Evolutionary conservation across 1,140 invertebrate genomes (phyloP), one percentile per base, ranked within the genome.

Genomic region (Diorhabda elongata): DNA sequence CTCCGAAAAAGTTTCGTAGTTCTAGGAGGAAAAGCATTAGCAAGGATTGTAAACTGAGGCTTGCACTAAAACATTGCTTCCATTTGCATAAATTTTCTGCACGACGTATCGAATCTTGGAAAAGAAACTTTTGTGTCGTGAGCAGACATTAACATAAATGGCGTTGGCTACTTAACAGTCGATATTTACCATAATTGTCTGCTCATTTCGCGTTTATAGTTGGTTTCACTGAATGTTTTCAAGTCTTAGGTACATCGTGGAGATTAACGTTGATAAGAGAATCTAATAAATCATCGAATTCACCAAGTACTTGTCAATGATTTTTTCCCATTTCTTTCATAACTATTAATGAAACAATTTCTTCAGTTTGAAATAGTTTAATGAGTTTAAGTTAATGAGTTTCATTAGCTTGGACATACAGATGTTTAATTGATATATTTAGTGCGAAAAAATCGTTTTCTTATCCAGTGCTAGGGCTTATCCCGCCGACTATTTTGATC

Each of bases 1-100:
- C n/a, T 52, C 47, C 47, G 6, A 52, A 52, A 52, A 52, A 52
- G 47, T 52, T 52, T n/a, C 47, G 47, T 52, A 52, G 47, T 42
- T 64, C 45, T n/a, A 56, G 6, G 63, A 45, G 45, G 42, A 64
- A 64, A n/a, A 44, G 45, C 52, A 64, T 64, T 64, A 64, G 63
- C 45, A 26, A 64, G 44, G 63, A 57, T 64, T 64, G 43, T 56
- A 64, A 64, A 64, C 44, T 52, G 45, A 57, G 47, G 44, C 63
- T 44, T 64, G 56, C 45, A 11, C 63, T 64, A 42, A 64, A 64
- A 64, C 63, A 64, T 64, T 26, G 63, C 63, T 56, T 42, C 63
- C 63, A 64, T 64, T 64, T 64, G 63, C 63, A 64, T 64, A 64
- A 41, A 64, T 64, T 64, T 64, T 64, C 63, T 44, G 56, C 63